Evolutionary conservation across 2,113 vertebrate genomes (phyloP).

Genomic region (Ibidorhyncha struthersii): DNA sequence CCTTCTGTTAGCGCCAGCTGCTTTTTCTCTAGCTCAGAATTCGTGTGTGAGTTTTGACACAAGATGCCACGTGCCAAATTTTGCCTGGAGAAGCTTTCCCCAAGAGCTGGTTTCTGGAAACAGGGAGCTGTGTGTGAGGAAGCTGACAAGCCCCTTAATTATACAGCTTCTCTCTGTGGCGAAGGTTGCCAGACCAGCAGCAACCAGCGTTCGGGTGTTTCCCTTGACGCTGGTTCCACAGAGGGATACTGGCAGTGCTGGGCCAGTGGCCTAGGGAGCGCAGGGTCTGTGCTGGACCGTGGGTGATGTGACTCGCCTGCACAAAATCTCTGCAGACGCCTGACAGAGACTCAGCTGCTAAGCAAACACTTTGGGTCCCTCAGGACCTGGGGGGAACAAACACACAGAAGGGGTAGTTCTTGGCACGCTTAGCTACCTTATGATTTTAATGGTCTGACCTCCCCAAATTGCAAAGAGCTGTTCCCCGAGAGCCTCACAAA

Average conservation of each 20-base stretch:
- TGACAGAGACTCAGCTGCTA: not conserved
- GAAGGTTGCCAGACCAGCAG: not conserved
- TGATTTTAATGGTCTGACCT: not conserved
- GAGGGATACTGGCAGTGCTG: not conserved
- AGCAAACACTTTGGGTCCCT: not conserved
- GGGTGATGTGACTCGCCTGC: not conserved
- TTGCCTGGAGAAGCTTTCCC: not conserved
- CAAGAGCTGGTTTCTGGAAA: not conserved
- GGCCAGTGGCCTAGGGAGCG: not conserved
- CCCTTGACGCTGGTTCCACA: not conserved
- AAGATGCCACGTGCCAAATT: accelerated
- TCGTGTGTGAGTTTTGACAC: not conserved
- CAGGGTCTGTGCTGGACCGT: not conserved
- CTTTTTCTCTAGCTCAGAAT: not conserved
- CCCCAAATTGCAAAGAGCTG: not conserved
- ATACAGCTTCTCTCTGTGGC: accelerated
- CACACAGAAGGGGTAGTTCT: not conserved
- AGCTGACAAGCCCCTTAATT: not conserved
- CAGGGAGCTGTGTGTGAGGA: not conserved
- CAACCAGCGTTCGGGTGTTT: not conserved
- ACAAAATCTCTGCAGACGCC: accelerated
- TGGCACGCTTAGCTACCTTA: not conserved
- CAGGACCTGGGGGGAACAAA: not conserved
- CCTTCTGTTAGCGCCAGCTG: not conserved
- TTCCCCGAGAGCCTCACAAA: not conserved